Percentiles rank a stretch among this genome's conserved stretches.
phyloP scores from a whole-genome alignment of 2,797 vertebrate species.

The Poecilia picta region DNA sequence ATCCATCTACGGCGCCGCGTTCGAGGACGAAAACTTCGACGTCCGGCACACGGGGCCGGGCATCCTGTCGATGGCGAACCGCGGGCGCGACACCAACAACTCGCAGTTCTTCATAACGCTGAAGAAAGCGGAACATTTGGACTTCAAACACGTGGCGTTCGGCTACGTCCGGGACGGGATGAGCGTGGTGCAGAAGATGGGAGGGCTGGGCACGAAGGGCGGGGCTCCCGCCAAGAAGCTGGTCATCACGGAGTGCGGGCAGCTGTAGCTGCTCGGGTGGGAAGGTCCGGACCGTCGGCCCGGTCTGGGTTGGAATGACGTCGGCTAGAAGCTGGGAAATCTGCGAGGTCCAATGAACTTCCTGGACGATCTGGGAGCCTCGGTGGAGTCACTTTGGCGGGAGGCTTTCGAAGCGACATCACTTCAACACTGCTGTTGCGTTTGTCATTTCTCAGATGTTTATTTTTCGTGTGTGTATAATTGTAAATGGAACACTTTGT shows the following conservation, averaged over 20 bases:
- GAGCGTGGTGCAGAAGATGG: conserved; percentile 90
- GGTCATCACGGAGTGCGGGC: conserved; percentile 88
- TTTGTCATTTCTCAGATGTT: conserved; percentile 52
- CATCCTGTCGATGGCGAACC: conserved; percentile 94
- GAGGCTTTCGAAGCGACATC: conserved; percentile 29
- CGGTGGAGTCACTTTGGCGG: conserved; percentile 2
- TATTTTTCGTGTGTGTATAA: conserved; percentile 84
- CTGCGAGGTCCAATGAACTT: conserved; percentile 18
- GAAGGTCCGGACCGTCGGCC: background rate
- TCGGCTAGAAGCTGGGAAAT: conserved; percentile 26
- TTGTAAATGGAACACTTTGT: conserved; percentile 85
- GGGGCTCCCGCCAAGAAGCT: conserved; percentile 85
- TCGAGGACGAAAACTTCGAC: conserved; percentile 96
- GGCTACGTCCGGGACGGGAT: conserved; percentile 91
- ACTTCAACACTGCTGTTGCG: conserved; percentile 48
- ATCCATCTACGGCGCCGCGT: conserved; percentile 90
- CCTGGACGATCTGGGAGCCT: background rate
- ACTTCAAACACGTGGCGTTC: conserved; percentile 95
- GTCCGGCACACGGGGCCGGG: conserved; percentile 92
- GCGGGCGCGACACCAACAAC: conserved; percentile 85
- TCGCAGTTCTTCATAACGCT: conserved; percentile 98
- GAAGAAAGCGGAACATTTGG: conserved; percentile 91
- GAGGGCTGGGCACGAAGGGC: conserved; percentile 86
- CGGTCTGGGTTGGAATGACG: background rate
- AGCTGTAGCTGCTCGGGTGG: conserved; percentile 78